phyloP scores from a whole-genome alignment of 2,797 vertebrate species.

The Chaetodon trifasciatus region DNA sequence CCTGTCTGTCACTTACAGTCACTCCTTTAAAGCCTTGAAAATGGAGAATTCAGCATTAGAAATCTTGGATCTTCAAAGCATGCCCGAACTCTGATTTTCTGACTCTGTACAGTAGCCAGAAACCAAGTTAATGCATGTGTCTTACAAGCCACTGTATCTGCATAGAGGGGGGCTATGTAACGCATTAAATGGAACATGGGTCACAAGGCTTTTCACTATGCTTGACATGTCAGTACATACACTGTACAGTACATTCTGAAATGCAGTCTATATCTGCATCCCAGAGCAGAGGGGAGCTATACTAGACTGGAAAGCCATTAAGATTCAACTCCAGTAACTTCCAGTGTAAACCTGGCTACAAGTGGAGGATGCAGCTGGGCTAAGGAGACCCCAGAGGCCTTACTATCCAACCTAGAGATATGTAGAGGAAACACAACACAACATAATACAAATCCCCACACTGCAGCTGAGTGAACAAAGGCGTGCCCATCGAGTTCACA shows the following conservation, averaged over 20 bases:
- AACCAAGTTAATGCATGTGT: constrained; percentile 36
- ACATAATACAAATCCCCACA: constrained; percentile 63
- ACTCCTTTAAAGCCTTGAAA: constrained; percentile 29
- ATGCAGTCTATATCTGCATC: constrained; percentile 41
- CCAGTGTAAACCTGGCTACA: constrained; percentile 73
- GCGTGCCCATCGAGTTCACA: constrained; percentile 31
- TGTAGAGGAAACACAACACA: constrained; percentile 67
- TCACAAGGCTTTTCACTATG: constrained; percentile 43
- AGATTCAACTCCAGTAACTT: constrained; percentile 73
- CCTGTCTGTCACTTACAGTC: constrained; percentile 48
- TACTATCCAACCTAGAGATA: constrained; percentile 62
- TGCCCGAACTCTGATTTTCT: constrained; percentile 55
- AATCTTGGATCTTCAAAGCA: constrained; percentile 45
- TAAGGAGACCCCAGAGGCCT: constrained; percentile 72
- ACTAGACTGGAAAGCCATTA: constrained; percentile 64
- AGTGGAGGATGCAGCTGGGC: constrained; percentile 79
- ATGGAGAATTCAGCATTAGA: constrained; percentile 28
- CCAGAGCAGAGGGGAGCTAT: constrained; percentile 32
- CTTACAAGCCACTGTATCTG: constrained; percentile 32
- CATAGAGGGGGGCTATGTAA: constrained; percentile 41
- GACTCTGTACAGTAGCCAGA: constrained; percentile 41
- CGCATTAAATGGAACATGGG: constrained; percentile 48
- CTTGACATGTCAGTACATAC: constrained; percentile 22
- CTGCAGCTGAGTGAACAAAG: constrained; percentile 40
- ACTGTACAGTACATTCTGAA: constrained; percentile 36